Percentiles rank a stretch among this genome's conserved stretches.
Conservation (phyloP, 2,888 invertebrate genomes). For the Drosophila atripex region DNA sequence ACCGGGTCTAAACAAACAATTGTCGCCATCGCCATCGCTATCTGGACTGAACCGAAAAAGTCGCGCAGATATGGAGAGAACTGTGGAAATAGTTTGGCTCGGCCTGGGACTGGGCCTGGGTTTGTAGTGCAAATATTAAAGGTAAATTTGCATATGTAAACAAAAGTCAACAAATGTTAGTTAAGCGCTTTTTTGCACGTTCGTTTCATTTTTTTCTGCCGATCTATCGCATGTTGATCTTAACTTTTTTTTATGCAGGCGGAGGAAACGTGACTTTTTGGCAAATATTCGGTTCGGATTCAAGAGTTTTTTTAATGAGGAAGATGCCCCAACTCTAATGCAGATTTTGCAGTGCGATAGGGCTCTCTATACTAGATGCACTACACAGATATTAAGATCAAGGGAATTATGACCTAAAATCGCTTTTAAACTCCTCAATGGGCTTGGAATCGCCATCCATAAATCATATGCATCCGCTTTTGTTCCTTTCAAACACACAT, state of each 20-base stretch:
- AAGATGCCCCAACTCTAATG: slow-evolving; percentile 27
- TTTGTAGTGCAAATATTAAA: slow-evolving; percentile 48
- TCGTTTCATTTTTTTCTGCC: slow-evolving; percentile 23
- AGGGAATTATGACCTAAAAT: neutral
- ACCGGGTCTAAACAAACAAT: slow-evolving; percentile 31
- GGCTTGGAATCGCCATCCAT: slow-evolving; percentile 25
- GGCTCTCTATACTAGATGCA: slow-evolving; percentile 17
- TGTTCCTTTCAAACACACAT: slow-evolving; percentile 29
- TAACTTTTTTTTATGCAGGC: slow-evolving; percentile 21
- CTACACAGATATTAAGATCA: slow-evolving; percentile 8
- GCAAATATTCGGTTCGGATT: slow-evolving; percentile 16
- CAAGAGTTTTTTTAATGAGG: slow-evolving; percentile 16
- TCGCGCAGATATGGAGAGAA: slow-evolving; percentile 39
- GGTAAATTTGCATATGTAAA: slow-evolving; percentile 55
- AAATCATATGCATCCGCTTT: slow-evolving; percentile 5
- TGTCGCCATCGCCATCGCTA: slow-evolving; percentile 28
- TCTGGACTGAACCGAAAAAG: slow-evolving; percentile 17
- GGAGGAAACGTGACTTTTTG: slow-evolving; percentile 53
- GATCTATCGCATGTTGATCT: slow-evolving; percentile 45
- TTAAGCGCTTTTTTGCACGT: slow-evolving; percentile 48
- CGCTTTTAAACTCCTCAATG: slow-evolving; percentile 21
- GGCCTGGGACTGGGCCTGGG: neutral
- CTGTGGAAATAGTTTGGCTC: slow-evolving; percentile 16
- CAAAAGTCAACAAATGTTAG: slow-evolving; percentile 59
- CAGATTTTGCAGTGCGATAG: slow-evolving; percentile 21